These are phyloP conservation scores for Alligator sinensis DNA, from an alignment of 2,113 vertebrate genomes.

Conservation along the genomic window DNA sequence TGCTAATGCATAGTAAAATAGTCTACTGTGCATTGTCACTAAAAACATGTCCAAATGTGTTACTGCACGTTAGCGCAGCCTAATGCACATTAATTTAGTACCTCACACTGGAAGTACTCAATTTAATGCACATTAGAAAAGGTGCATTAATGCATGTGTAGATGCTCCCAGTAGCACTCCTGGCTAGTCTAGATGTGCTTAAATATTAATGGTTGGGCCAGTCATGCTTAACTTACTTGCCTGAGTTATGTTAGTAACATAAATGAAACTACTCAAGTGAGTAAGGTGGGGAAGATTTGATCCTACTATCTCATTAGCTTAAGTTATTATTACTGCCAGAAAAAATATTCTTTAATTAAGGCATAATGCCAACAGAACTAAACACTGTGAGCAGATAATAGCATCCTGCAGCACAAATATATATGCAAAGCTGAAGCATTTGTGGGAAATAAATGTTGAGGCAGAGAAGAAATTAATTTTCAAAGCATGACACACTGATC, in stretches of 20 bases:
- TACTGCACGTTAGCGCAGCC: too few relatives aligned
- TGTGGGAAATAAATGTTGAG: background rate
- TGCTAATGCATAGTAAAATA: too few relatives aligned
- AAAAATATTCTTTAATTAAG: background rate
- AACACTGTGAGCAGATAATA: background rate
- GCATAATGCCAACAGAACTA: background rate
- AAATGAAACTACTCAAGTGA: background rate
- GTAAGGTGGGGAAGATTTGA: background rate
- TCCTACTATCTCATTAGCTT: background rate
- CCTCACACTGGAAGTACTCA: too few relatives aligned
- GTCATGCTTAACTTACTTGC: background rate
- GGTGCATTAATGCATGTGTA: too few relatives aligned
- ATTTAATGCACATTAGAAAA: too few relatives aligned
- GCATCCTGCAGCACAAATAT: background rate
- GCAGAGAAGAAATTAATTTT: slow-evolving; percentile 18
- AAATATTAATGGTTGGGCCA: background rate
- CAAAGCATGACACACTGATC: background rate
- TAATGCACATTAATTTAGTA: too few relatives aligned
- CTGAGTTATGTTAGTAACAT: background rate
- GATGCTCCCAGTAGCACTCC: too few relatives aligned
- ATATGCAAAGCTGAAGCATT: background rate
- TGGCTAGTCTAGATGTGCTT: background rate
- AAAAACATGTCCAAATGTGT: too few relatives aligned
- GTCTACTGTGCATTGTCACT: too few relatives aligned
- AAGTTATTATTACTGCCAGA: background rate